These are phyloP conservation scores for Caenorhabditis sp. DNA, from an alignment of 2,888 invertebrate species.

Conservation along the genomic window DNA sequence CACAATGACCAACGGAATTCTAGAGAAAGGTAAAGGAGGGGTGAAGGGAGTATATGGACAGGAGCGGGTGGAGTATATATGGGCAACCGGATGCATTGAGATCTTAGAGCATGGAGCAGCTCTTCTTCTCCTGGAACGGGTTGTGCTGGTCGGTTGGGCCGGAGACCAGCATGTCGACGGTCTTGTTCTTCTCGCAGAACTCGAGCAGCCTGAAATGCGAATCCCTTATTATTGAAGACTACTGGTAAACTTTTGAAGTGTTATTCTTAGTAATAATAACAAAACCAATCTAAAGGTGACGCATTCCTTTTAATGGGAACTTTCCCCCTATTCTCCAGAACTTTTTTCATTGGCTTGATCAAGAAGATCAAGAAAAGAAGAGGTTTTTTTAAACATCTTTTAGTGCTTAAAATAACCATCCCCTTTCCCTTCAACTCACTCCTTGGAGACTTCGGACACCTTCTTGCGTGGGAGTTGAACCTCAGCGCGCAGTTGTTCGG, in stretches of 20 bases:
- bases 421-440: conserved; percentile 67
- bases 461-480: conserved; percentile 74
- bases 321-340: not conserved
- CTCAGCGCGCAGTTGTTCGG: conserved; percentile 77
- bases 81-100: not conserved
- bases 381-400: no score
- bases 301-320: not conserved
- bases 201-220: conserved; percentile 73
- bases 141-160: conserved; percentile 78
- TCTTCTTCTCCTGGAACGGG: conserved; percentile 81
- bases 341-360: not conserved
- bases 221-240: no score
- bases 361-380: not conserved
- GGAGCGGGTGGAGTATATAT: no score
- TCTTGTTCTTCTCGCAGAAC: conserved; percentile 79
- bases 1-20: not conserved
- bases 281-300: not conserved
- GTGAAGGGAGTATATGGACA: not conserved
- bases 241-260: no score
- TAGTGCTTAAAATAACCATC: no score
- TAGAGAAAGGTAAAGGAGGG: not conserved
- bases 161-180: conserved; percentile 73
- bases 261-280: not conserved
- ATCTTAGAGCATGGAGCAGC: conserved; percentile 73
- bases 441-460: conserved; percentile 78